Evolutionary conservation across 2,888 invertebrate genomes (phyloP).

Genomic region (Nebria brevicollis): DNA sequence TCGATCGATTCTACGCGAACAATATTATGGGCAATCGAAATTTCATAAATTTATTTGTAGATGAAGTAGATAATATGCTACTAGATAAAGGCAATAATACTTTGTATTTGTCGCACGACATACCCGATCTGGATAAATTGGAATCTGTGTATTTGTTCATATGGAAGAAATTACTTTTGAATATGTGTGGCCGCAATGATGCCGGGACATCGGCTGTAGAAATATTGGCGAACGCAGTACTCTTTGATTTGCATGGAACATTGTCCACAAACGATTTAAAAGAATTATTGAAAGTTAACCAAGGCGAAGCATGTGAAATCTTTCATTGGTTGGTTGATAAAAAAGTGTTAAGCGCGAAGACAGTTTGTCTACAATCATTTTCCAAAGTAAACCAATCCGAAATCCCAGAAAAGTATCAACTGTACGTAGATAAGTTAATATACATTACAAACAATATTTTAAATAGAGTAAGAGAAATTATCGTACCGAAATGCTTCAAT

Average conservation of each 20-base stretch:
- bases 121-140: constrained; percentile 58
- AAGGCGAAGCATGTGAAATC: constrained; percentile 47
- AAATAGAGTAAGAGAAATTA: constrained; percentile 48
- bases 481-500: constrained; percentile 51
- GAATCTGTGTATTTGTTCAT: constrained; percentile 57
- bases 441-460: constrained; percentile 51
- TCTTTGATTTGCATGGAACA: constrained; percentile 50
- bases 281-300: constrained; percentile 47
- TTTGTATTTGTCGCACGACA: constrained; percentile 57
- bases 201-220: constrained; percentile 45
- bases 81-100: constrained; percentile 60
- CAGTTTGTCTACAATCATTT: constrained; percentile 39
- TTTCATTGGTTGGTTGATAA: constrained; percentile 48
- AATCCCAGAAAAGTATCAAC: constrained; percentile 35
- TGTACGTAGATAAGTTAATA: constrained; percentile 46
- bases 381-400: constrained; percentile 26
- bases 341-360: constrained; percentile 39
- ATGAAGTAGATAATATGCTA: constrained; percentile 62
- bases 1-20: constrained; percentile 56
- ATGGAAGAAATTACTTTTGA: constrained; percentile 52
- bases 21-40: constrained; percentile 54
- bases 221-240: constrained; percentile 49
- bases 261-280: constrained; percentile 50
- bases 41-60: constrained; percentile 57
- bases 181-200: constrained; percentile 24